Evolutionary conservation across 2,113 vertebrate species (phyloP).

Genomic region (Dromaius novaehollandiae): DNA sequence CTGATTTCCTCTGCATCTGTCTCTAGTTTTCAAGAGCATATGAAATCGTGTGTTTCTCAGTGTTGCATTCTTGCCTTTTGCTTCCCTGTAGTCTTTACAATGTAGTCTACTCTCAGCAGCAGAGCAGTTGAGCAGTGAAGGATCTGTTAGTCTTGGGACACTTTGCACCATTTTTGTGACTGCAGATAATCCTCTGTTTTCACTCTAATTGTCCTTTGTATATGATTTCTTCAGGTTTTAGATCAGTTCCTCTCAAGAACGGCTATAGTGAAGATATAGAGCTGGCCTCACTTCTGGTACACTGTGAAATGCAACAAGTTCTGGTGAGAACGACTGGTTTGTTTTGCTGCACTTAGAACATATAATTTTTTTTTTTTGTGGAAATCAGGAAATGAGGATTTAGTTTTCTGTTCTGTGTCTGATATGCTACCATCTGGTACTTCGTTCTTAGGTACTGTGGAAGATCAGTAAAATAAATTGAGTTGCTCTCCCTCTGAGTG

Average conservation of each 20-base stretch:
- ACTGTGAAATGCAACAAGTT: conserved; percentile 85
- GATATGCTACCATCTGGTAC: not conserved
- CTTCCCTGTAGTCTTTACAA: not conserved
- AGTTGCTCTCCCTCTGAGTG: conserved; percentile 5
- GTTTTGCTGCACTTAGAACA: not conserved
- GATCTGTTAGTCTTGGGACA: not conserved
- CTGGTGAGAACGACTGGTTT: conserved; percentile 76
- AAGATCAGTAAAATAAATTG: not conserved
- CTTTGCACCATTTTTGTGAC: not conserved
- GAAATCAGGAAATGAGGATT: not conserved
- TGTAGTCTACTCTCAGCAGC: not conserved
- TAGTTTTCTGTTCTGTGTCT: not conserved
- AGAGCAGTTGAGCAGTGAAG: not conserved
- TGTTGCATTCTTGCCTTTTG: not conserved
- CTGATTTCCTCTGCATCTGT: not conserved
- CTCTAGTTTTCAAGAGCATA: not conserved
- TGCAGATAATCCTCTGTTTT: not conserved
- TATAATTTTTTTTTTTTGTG: not conserved
- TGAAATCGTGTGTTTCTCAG: not conserved
- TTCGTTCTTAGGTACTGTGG: not conserved
- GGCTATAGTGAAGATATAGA: conserved; percentile 92
- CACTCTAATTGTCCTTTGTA: not conserved
- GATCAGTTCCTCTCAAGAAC: conserved; percentile 92
- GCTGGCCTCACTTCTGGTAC: conserved; percentile 90
- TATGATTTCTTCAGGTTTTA: conserved; percentile 81